Evolutionary conservation across 2,113 vertebrate genomes (phyloP), one percentile per base, ranked within the genome.

Genomic region (Myanophis thanlyinensis): DNA sequence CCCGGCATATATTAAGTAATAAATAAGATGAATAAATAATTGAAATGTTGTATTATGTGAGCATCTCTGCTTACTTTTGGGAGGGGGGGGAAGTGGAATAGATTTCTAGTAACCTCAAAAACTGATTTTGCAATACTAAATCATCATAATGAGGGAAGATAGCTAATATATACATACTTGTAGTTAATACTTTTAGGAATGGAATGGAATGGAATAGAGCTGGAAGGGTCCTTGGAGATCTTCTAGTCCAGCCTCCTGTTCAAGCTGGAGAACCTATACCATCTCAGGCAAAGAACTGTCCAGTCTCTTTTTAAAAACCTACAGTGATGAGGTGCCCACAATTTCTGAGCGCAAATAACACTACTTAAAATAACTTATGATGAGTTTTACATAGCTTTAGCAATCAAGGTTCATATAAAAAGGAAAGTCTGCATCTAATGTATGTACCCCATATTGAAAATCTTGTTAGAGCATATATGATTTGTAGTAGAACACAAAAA

Each of bases 11-110:
- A 85, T 54, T 94, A 94, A 86, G n/a, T 95, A 95, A 98, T 97
- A 97, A 97, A 97, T 97, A 97, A 96, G 92, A 94, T 51, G n/a
- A 93, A 97, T 97, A 95, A 97, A 97, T 97, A 97, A 97, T 96
- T 97, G 91, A 96, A 96, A 95, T 95, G 94, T 96, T 96, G 95
- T 94, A 91, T 94, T 95, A 59, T 93, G 23, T 95, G 46, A 93
- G 62, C 92, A 97, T 96, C 91, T 93, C 95, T 95, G 94, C 96
- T 97, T 96, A 96, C 95, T 96, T 97, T 97, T 96, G 7, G n/a
- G n/a, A n/a, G 5, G 5, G 10, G 20, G 6, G 23, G 23, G 48
- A 4, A 95, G 90, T 89, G 20, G 15, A 97, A 96, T 93, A 96
- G 96, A 96, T 97, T 98, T 96, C 93, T 91, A 96, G 94, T 97